phyloP scores from a whole-genome alignment of 2,797 vertebrate genomes.

The Sylvia borin region DNA sequence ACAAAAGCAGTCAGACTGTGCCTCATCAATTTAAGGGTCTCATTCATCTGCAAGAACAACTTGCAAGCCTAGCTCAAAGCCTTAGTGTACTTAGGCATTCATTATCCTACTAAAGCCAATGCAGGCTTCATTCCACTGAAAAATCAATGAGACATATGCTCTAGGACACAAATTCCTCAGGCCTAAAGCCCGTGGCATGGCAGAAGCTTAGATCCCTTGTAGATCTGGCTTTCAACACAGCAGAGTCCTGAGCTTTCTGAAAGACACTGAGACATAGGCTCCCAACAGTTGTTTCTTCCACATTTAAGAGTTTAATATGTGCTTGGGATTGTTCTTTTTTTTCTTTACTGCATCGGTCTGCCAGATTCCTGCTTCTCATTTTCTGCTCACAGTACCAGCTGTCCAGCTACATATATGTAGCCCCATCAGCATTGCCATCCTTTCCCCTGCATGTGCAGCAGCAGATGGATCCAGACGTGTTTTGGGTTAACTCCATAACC shows the following conservation, averaged over 20 bases:
- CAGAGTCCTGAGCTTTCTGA: background rate
- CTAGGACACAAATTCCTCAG: background rate
- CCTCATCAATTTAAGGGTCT: background rate
- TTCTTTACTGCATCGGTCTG: background rate
- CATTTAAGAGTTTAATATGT: background rate
- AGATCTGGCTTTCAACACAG: background rate
- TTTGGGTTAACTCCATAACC: constrained; percentile 39
- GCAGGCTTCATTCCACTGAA: background rate
- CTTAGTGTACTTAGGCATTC: background rate
- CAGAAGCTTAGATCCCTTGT: background rate
- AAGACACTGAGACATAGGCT: background rate
- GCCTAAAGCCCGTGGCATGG: background rate
- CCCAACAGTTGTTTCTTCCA: background rate
- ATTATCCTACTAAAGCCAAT: background rate
- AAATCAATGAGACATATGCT: constrained; percentile 27
- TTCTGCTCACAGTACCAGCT: background rate
- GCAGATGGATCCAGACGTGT: constrained; percentile 17
- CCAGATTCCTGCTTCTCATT: background rate
- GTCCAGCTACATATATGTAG: background rate
- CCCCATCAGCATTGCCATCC: background rate
- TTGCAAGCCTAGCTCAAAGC: background rate
- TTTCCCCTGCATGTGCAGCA: background rate
- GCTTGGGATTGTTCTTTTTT: background rate
- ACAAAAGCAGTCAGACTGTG: background rate
- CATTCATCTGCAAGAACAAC: constrained; percentile 1